Conservation (phyloP, 2,888 invertebrate genomes). For the Digitonthophagus gazella region DNA sequence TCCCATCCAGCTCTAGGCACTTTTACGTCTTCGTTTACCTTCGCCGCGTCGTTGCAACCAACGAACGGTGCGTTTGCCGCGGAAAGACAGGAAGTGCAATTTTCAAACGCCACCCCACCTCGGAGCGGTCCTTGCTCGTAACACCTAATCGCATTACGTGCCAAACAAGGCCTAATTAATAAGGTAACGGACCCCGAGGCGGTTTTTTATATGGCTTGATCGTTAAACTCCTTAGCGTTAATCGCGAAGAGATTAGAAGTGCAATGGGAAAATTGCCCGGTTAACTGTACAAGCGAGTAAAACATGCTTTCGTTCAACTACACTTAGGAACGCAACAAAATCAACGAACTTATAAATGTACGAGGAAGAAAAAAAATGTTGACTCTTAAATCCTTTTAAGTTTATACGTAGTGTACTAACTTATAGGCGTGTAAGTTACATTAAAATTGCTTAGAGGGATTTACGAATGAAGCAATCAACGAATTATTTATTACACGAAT, state of each 20-base stretch:
- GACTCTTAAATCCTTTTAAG: background rate
- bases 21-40: background rate
- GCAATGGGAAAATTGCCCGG: slow-evolving; percentile 1
- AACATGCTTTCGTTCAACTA: background rate
- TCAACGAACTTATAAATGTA: background rate
- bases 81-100: background rate
- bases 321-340: background rate
- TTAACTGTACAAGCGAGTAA: background rate
- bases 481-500: background rate
- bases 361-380: background rate
- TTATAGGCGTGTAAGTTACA: background rate
- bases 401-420: background rate
- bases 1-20: background rate
- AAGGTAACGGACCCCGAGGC: slow-evolving; percentile 7
- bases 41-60: background rate
- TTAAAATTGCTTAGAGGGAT: background rate
- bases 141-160: slow-evolving; percentile 13
- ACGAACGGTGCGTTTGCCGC: background rate
- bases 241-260: slow-evolving; percentile 1
- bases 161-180: slow-evolving; percentile 15
- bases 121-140: background rate
- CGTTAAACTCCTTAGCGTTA: background rate
- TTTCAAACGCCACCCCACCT: background rate
- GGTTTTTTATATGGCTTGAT: slow-evolving; percentile 11
- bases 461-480: background rate